These are phyloP conservation scores for Luehdorfia chinensis DNA, from an alignment of 1,140 invertebrate species.

Conservation along the genomic window DNA sequence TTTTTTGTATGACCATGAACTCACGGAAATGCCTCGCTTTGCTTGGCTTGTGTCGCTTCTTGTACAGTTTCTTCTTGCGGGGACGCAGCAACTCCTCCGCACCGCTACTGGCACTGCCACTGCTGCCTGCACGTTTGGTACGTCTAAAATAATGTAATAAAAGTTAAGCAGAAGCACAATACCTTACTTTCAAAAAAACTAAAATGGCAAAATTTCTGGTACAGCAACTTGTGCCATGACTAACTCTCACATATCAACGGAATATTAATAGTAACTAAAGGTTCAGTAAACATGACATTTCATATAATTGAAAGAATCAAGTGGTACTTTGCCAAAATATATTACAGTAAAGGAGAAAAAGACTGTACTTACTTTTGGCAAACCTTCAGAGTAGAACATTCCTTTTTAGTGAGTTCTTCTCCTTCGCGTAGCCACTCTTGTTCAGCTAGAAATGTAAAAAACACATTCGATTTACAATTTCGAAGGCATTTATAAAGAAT, in stretches of 20 bases:
- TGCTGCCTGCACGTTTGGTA: constrained; percentile 68
- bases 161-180: too few relatives aligned
- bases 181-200: too few relatives aligned
- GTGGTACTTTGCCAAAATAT: too few relatives aligned
- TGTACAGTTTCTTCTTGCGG: constrained; percentile 73
- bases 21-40: constrained; percentile 67
- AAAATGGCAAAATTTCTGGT: too few relatives aligned
- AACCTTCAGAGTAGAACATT: constrained; percentile 58
- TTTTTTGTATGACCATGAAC: constrained; percentile 49
- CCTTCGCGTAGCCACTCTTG: constrained; percentile 71
- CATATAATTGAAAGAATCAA: too few relatives aligned
- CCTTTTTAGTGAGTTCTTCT: constrained; percentile 66
- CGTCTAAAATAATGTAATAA: constrained; percentile 39
- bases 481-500: not conserved
- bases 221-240: too few relatives aligned
- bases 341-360: too few relatives aligned
- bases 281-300: too few relatives aligned
- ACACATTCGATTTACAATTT: constrained; percentile 5
- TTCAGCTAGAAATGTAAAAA: constrained; percentile 45
- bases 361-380: constrained; percentile 73
- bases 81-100: constrained; percentile 68
- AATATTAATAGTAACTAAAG: too few relatives aligned
- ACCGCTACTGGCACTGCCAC: constrained; percentile 71
- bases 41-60: constrained; percentile 68
- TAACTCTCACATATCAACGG: too few relatives aligned